These are phyloP conservation scores for Varanus komodoensis DNA, from an alignment of 2,113 vertebrate genomes.

Conservation along the genomic window DNA sequence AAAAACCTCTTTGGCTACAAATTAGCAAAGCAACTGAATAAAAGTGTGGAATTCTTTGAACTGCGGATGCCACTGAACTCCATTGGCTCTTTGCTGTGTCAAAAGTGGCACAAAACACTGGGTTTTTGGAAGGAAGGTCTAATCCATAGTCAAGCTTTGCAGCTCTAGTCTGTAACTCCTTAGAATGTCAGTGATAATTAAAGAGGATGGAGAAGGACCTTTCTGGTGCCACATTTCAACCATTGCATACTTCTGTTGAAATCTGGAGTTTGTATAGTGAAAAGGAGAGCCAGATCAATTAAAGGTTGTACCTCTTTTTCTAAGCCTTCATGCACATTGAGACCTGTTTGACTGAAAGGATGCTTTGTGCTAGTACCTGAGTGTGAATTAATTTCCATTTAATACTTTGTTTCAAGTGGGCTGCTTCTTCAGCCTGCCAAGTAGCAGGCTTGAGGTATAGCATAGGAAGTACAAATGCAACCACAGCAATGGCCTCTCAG, in stretches of 20 bases:
- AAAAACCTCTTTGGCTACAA: conserved; percentile 11
- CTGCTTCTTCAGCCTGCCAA: background rate
- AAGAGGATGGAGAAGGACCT: background rate
- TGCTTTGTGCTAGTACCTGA: background rate
- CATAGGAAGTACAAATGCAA: background rate
- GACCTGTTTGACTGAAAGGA: background rate
- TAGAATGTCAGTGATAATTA: conserved; percentile 29
- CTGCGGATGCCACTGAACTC: conserved; percentile 12
- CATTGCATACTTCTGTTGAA: conserved; percentile 6
- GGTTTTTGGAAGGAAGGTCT: background rate
- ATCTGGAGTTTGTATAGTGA: conserved; percentile 11
- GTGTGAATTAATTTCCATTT: conserved; percentile 4
- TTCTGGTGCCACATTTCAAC: background rate
- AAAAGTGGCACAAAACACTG: conserved; percentile 16
- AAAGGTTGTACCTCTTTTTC: conserved; percentile 13
- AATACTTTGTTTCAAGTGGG: background rate
- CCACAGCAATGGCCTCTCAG: background rate
- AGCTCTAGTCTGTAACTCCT: background rate
- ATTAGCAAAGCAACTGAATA: conserved; percentile 18
- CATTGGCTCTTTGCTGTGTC: background rate
- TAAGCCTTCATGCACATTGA: background rate
- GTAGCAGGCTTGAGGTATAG: background rate
- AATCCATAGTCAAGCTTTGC: background rate
- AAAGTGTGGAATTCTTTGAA: background rate
- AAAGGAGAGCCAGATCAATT: conserved; percentile 5